Base-by-base conservation (phyloP, 2,113 vertebrate species). In the Stomatorhinus ivindoensis region DNA sequence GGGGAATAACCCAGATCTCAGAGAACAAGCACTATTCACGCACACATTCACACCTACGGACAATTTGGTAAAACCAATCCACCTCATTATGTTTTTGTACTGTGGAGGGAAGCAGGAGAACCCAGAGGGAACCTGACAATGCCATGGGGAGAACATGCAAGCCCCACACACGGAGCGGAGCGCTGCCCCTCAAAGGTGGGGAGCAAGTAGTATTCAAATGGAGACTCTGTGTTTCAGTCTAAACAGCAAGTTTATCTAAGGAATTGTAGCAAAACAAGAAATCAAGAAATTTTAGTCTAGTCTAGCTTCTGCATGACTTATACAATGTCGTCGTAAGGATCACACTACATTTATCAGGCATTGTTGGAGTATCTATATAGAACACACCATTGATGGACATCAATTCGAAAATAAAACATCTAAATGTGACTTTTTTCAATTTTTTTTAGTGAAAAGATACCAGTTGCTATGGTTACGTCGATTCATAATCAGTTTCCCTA, bases 401-500 rank as follows among this genome's bases (percentile, higher is more conserved):
- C 27, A 19, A 80, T 80, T 42, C 69, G 17, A 8, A 80, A 39
- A 80, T 42, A 42, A 80, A 80, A 80, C 35, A 80, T 31, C n/a
- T 31, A 42, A 80, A 80, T 80, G 31, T 42, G 73, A 80, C 42
- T 80, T 35, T 42, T 76, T 11, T 76, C 39, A 19, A 39, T 76
- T 80, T 76, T 80, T 69, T 42, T 17, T 80, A 42, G 11, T 80
- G 73, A 80, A 69, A 69, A 69, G 61, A 31, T 69, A 69, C 27
- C 61, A 69, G 35, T 80, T 80, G 73, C 73, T 80, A 80, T 86
- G 85, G 48, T 86, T 51, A 86, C 85, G 21, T 19, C 4, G 39
- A 85, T 85, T 85, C 42, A 85, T 85, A 85, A 85, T 46, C 82
- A 48, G n/a, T 46, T 47, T 85, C 21, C n/a, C 82, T 85, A 85